Base-by-base conservation (phyloP, 2,888 invertebrate species). In the Onthophagus sagittarius region DNA sequence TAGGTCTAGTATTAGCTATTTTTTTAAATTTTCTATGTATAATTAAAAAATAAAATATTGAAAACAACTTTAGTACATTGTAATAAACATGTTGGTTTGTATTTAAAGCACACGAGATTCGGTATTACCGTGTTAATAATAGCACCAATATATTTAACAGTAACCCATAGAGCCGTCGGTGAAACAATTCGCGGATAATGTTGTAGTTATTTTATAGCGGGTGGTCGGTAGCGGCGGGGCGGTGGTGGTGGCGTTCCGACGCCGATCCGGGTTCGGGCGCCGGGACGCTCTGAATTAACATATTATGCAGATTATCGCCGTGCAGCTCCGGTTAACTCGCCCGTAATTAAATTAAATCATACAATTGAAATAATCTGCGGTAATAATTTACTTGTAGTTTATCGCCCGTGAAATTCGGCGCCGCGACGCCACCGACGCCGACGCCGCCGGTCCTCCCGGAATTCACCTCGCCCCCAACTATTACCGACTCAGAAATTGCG, bases 261-360 rank as follows among this genome's bases (percentile, higher is more conserved):
- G 31, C 32, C 67, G 32, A 67, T 53, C 39, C 39, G 67, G 67
- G 67, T 23, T 67, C 63, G 63, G 67, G 7, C 67, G 23, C 67
- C 13, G 67, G 23, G 67, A 32, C 23, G 64, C 64, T 64, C 31
- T 23, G 67, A 67, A 67, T 67, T 67, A 67, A 67, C 67, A 67
- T 67, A 67, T 67, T 67, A 67, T 67, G 67, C 23, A 67, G 67
- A 67, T 67, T 67, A 67, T 67, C 67, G 67, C 67, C 32, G 67
- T 67, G 67, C 23, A 67, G 32, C 67, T 67, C 67, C 23, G 67
- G 67, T 67, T 67, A 67, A 67, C 67, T 67, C 67, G 67, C 32
- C 67, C 67, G 67, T 67, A 67, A 67, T 67, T 67, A 67, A 67
- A 67, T 67, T 67, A 67, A 67, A 67, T 67, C 67, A 67, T 67